A percentile compares a stretch with the other conserved stretches of the same genome.
Conservation (phyloP, 2,113 vertebrate genomes). For the Leucosticte australis region DNA sequence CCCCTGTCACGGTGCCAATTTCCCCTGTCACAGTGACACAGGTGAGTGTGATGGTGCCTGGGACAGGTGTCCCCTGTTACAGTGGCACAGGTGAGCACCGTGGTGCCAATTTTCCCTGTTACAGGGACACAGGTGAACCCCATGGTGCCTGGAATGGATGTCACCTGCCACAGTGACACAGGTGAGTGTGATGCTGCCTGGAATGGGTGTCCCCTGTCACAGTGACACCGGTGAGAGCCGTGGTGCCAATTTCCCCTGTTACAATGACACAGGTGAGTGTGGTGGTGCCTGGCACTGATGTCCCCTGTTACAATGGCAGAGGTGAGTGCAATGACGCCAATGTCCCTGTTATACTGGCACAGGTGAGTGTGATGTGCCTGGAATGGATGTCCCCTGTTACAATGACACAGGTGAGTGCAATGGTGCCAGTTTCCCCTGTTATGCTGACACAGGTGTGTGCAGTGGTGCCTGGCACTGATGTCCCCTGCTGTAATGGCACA, state of each 20-base stretch:
- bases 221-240: background rate
- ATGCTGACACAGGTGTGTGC: background rate
- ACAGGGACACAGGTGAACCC: background rate
- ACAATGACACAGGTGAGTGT: rapidly evolving
- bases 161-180: background rate
- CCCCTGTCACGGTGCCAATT: no score
- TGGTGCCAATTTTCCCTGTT: background rate
- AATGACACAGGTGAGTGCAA: background rate
- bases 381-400: rapidly evolving
- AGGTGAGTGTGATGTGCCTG: background rate
- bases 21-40: no score
- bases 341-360: rapidly evolving
- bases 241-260: rapidly evolving
- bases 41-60: background rate
- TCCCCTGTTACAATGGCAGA: rapidly evolving
- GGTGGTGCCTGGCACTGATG: background rate
- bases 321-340: background rate
- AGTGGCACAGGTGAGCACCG: no score
- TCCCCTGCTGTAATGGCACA: background rate
- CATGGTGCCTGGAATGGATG: background rate
- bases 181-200: no score
- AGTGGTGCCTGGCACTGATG: background rate
- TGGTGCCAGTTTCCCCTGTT: no score
- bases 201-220: background rate
- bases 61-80: rapidly evolving